Evolutionary conservation across 2,888 invertebrate genomes (phyloP).

Genomic region (Lepidochrysops patricia): DNA sequence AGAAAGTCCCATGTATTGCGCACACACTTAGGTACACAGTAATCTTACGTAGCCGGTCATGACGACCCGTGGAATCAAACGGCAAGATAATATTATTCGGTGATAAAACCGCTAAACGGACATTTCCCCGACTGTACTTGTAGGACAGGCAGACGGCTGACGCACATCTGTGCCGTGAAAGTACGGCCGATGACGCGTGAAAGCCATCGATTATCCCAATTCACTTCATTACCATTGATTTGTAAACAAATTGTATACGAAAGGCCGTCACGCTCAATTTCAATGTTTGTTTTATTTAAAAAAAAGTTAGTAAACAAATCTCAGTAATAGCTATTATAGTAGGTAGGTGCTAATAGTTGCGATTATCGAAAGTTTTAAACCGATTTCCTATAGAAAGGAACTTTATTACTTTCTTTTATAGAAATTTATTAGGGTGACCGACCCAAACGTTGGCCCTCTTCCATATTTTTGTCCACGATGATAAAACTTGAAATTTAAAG

Average conservation of each 20-base stretch:
- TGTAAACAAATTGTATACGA: not conserved
- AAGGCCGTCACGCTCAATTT: not conserved
- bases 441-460: too few species aligned
- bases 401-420: too few species aligned
- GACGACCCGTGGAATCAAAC: not conserved
- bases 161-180: slow-evolving; percentile 21
- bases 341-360: too few species aligned
- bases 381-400: too few species aligned
- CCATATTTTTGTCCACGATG: too few species aligned
- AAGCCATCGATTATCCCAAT: slow-evolving; percentile 14
- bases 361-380: too few species aligned
- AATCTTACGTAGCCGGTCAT: not conserved
- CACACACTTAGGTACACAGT: not conserved
- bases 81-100: not conserved
- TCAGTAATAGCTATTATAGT: too few species aligned
- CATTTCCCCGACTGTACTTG: not conserved
- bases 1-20: too few species aligned
- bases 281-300: not conserved
- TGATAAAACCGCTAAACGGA: not conserved
- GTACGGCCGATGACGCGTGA: slow-evolving; percentile 19
- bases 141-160: slow-evolving; percentile 16
- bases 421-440: too few species aligned
- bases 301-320: not conserved
- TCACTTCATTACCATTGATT: slow-evolving; percentile 8
- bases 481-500: too few species aligned